These are phyloP conservation scores for Harpagus bidentatus DNA, from an alignment of 2,113 vertebrate species.

Conservation along the genomic window DNA sequence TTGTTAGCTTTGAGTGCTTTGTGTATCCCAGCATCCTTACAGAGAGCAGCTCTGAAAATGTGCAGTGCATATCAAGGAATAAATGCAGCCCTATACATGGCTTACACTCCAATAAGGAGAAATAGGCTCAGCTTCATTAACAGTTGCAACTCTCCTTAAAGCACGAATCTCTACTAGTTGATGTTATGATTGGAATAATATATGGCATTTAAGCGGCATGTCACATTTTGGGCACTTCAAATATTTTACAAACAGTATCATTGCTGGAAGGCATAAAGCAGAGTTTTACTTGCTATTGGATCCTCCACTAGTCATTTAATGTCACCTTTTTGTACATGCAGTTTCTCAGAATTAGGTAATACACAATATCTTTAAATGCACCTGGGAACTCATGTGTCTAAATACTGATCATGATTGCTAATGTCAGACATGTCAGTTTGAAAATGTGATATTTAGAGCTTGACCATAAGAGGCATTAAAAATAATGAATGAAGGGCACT, in stretches of 20 bases:
- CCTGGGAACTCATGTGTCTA: not conserved
- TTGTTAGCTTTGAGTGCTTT: not conserved
- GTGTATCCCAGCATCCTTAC: not conserved
- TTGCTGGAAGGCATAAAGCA: not conserved
- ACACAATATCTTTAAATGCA: not conserved
- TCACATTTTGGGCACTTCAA: not conserved
- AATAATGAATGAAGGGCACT: not conserved
- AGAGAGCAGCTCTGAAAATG: not conserved
- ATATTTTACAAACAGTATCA: not conserved
- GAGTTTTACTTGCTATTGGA: not conserved
- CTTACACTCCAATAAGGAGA: not conserved
- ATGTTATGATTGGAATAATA: not conserved
- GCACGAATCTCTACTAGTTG: not conserved
- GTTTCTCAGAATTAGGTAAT: not conserved
- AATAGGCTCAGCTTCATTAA: not conserved
- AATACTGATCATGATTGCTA: not conserved
- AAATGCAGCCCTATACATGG: not conserved
- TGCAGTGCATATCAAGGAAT: not conserved
- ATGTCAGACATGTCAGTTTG: not conserved
- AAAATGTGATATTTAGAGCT: not conserved
- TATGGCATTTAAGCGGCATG: not conserved
- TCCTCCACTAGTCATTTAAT: not conserved
- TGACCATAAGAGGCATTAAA: not conserved
- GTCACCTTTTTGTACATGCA: not conserved
- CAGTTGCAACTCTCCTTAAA: not conserved